Evolutionary conservation across 2,888 invertebrate species (phyloP).

Genomic region (Leucophenga maculata): DNA sequence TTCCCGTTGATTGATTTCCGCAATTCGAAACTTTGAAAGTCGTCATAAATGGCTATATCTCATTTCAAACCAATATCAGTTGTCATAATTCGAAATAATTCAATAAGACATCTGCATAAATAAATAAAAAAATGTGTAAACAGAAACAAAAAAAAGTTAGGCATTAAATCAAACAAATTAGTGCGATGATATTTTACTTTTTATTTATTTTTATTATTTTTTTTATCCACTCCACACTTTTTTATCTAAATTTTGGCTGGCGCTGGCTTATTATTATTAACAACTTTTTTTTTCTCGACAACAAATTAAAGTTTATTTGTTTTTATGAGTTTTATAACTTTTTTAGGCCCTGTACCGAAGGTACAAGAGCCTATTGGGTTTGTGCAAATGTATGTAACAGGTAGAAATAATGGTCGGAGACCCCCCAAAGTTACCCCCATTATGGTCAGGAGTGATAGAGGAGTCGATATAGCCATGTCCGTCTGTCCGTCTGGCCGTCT

Average conservation of each 20-base stretch:
- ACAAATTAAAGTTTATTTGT: slow-evolving; percentile 14
- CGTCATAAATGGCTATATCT: too few species aligned
- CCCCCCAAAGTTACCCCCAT: too few species aligned
- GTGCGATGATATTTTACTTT: not conserved
- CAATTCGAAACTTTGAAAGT: slow-evolving; percentile 24
- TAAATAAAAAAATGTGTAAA: slow-evolving; percentile 6
- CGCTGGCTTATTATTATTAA: not conserved
- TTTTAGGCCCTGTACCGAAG: too few species aligned
- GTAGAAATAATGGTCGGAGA: too few species aligned
- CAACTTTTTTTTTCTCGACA: slow-evolving; percentile 23
- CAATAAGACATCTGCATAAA: slow-evolving; percentile 17
- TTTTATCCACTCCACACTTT: not conserved
- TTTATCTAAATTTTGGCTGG: not conserved
- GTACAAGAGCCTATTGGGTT: too few species aligned
- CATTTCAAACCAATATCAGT: not conserved
- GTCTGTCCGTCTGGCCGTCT: too few species aligned
- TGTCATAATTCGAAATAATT: slow-evolving; percentile 17
- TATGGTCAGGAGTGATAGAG: too few species aligned
- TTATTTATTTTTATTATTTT: not conserved
- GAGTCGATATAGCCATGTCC: too few species aligned
- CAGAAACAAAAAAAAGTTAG: not conserved
- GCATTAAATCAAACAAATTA: slow-evolving; percentile 9
- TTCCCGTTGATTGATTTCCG: slow-evolving; percentile 45
- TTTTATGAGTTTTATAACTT: not conserved
- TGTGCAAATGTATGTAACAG: too few species aligned